Evolutionary conservation across 2,888 invertebrate genomes (phyloP).

Genomic region (Drosophila anomalipes): DNA sequence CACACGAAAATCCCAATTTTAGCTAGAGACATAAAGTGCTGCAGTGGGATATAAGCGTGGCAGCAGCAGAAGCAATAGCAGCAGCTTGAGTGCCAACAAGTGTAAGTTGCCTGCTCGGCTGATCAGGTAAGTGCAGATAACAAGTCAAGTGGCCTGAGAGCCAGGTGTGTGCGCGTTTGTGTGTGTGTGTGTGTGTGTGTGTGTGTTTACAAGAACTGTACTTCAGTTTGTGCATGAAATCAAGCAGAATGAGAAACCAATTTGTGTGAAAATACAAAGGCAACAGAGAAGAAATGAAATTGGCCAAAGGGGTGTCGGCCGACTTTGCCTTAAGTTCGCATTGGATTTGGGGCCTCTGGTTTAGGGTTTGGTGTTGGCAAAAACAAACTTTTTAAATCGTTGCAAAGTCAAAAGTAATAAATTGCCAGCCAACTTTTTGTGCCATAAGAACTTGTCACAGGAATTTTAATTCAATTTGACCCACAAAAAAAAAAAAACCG

Average conservation of each 20-base stretch:
- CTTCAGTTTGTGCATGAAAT: constrained; percentile 74
- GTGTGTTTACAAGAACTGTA: constrained; percentile 57
- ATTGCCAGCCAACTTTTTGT: constrained; percentile 54
- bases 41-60: constrained; percentile 21
- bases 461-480: constrained; percentile 60
- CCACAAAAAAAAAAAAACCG: not conserved
- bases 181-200: constrained; percentile 8
- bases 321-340: constrained; percentile 29
- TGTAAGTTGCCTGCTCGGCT: constrained; percentile 71
- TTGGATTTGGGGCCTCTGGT: constrained; percentile 30
- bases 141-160: constrained; percentile 69
- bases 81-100: constrained; percentile 70
- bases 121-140: constrained; percentile 77
- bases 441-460: constrained; percentile 36
- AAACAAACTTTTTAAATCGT: constrained; percentile 66
- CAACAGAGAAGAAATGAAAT: constrained; percentile 59
- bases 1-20: constrained; percentile 59
- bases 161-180: constrained; percentile 24
- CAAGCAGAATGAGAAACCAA: constrained; percentile 77
- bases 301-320: constrained; percentile 58
- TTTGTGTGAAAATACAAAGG: constrained; percentile 70
- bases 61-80: constrained; percentile 1
- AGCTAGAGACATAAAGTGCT: constrained; percentile 51
- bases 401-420: constrained; percentile 62
- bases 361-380: constrained; percentile 29